Percentiles rank a stretch among this genome's conserved stretches.
Evolutionary conservation across 2,797 vertebrate species (phyloP).

Genomic region (Rhabdomys pumilio): DNA sequence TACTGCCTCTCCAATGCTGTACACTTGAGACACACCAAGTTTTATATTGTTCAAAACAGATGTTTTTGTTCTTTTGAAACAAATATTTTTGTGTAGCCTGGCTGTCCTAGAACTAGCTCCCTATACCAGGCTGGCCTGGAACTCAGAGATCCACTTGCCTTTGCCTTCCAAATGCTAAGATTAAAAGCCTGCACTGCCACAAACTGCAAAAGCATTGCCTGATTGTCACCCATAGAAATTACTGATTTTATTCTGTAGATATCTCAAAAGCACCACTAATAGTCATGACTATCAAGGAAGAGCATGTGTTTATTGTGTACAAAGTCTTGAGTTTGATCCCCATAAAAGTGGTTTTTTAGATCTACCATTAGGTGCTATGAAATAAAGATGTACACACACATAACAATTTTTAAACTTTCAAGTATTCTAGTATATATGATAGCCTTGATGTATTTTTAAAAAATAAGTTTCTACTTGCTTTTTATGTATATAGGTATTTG

Average conservation of each 20-base stretch:
- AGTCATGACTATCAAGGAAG: not conserved
- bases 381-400: not conserved
- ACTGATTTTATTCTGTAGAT: not conserved
- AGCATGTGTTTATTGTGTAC: not conserved
- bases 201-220: not conserved
- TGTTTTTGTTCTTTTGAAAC: not conserved
- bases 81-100: not conserved
- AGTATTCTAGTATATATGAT: not conserved
- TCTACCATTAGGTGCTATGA: not conserved
- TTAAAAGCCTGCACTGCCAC: not conserved
- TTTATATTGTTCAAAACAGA: no score
- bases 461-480: not conserved
- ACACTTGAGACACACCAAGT: no score
- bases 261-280: constrained; percentile 12
- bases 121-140: not conserved
- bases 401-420: not conserved
- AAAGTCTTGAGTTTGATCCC: not conserved
- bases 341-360: not conserved
- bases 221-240: constrained; percentile 12
- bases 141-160: not conserved
- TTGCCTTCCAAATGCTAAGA: not conserved
- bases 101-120: not conserved
- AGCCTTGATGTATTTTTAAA: not conserved
- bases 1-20: no score
- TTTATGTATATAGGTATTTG: not conserved